Evolutionary conservation across 2,113 vertebrate genomes (phyloP).

Genomic region (Chrysochloris asiatica): DNA sequence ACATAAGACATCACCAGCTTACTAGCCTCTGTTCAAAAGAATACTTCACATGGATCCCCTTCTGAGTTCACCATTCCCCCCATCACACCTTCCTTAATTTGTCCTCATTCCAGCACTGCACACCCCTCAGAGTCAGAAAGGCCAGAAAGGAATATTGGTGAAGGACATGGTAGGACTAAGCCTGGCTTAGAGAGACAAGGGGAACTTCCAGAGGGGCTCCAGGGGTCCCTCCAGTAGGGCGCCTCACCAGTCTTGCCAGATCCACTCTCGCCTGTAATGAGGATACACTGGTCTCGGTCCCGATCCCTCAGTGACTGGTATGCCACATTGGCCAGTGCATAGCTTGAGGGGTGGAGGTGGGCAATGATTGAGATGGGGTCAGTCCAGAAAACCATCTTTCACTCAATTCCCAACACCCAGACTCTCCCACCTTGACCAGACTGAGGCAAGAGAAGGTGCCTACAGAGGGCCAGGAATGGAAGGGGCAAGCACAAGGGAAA

Average conservation of each 20-base stretch:
- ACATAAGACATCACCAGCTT: slow-evolving; percentile 90
- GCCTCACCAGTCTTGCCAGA: slow-evolving; percentile 87
- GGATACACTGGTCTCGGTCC: slow-evolving; percentile 87
- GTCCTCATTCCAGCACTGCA: background rate
- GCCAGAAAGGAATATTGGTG: background rate
- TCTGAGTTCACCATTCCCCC: background rate
- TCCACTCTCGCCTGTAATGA: slow-evolving; percentile 89
- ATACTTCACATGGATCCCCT: background rate
- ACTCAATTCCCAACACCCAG: background rate
- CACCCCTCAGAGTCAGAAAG: background rate
- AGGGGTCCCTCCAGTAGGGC: accelerated
- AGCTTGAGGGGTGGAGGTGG: slow-evolving; percentile 74
- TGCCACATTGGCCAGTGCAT: slow-evolving; percentile 86
- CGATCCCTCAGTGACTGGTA: slow-evolving; percentile 85
- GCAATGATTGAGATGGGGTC: background rate
- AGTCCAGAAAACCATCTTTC: background rate
- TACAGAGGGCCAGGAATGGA: background rate
- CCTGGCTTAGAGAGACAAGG: background rate
- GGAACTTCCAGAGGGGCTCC: background rate
- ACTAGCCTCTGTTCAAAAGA: slow-evolving; percentile 84
- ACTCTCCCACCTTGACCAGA: background rate
- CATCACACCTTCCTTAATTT: background rate
- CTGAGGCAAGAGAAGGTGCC: background rate
- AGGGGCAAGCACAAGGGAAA: background rate
- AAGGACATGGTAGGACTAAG: background rate